phyloP scores from a whole-genome alignment of 2,797 vertebrate species.

The Triplophysa bombifrons region DNA sequence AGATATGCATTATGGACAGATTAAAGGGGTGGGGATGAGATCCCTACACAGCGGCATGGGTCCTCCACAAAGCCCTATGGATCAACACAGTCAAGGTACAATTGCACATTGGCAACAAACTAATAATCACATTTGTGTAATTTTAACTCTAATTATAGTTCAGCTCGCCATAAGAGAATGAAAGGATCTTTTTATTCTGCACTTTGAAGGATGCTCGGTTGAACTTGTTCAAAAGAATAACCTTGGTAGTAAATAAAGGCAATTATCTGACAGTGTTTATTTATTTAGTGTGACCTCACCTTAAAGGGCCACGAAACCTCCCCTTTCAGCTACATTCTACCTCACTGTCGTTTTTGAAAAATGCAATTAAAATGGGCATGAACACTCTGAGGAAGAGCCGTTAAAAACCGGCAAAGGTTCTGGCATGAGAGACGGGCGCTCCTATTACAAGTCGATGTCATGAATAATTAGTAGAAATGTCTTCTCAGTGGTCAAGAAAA shows the following conservation, averaged over 20 bases:
- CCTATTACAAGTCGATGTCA: too few species aligned
- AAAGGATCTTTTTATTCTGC: background rate
- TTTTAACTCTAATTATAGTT: conserved; percentile 20
- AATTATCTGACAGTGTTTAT: background rate
- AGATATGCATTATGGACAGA: conserved; percentile 89
- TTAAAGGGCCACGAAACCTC: too few species aligned
- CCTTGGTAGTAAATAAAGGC: background rate
- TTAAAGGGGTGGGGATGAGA: conserved; percentile 90
- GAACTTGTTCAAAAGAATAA: background rate
- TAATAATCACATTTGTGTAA: background rate
- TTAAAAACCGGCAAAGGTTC: too few species aligned
- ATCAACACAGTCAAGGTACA: conserved; percentile 96
- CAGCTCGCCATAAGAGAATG: background rate
- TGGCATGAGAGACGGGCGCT: too few species aligned
- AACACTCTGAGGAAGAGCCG: too few species aligned
- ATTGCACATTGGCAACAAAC: background rate
- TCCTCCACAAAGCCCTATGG: conserved; percentile 97
- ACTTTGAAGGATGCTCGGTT: background rate
- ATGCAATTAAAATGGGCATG: background rate
- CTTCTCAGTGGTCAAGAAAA: too few species aligned
- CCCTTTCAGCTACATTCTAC: too few species aligned
- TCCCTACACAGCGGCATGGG: conserved; percentile 96
- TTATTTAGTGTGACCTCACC: background rate
- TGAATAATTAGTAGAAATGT: too few species aligned
- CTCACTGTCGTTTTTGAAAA: too few species aligned